phyloP scores from a whole-genome alignment of 1,140 invertebrate species.

The Lepidurus couesii region DNA sequence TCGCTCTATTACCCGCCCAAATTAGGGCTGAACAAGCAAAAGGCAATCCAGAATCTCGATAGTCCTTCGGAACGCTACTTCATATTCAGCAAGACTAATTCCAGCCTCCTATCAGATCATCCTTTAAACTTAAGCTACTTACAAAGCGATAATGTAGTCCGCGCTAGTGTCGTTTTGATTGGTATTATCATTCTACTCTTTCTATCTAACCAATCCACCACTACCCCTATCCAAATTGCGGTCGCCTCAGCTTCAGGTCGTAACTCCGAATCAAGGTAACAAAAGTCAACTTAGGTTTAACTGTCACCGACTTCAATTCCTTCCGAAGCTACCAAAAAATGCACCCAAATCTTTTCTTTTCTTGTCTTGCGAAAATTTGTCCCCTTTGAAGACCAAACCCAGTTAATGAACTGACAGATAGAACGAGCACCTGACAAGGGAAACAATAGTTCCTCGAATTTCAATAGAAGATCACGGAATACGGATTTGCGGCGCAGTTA shows the following conservation, averaged over 20 bases:
- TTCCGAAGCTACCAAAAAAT: no score
- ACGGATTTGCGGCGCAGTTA: not conserved
- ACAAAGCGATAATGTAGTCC: not conserved
- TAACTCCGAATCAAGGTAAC: not conserved
- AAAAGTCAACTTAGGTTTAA: not conserved
- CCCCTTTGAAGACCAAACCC: no score
- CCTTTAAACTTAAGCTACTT: not conserved
- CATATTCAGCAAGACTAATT: slow-evolving; percentile 5
- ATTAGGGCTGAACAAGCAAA: not conserved
- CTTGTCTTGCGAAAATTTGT: no score
- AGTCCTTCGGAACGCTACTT: not conserved
- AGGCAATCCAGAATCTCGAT: not conserved
- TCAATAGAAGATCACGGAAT: not conserved
- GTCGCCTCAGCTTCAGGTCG: not conserved
- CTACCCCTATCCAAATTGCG: not conserved
- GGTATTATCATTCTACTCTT: not conserved
- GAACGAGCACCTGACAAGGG: no score
- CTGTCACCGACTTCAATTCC: no score
- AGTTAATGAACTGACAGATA: no score
- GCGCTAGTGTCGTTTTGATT: not conserved
- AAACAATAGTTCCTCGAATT: no score
- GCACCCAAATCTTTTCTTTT: no score
- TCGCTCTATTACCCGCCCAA: not conserved
- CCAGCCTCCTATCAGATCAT: not conserved
- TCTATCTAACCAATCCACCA: not conserved